These are phyloP conservation scores for Eurystomus gularis DNA, from an alignment of 2,113 vertebrate genomes.

Conservation along the genomic window DNA sequence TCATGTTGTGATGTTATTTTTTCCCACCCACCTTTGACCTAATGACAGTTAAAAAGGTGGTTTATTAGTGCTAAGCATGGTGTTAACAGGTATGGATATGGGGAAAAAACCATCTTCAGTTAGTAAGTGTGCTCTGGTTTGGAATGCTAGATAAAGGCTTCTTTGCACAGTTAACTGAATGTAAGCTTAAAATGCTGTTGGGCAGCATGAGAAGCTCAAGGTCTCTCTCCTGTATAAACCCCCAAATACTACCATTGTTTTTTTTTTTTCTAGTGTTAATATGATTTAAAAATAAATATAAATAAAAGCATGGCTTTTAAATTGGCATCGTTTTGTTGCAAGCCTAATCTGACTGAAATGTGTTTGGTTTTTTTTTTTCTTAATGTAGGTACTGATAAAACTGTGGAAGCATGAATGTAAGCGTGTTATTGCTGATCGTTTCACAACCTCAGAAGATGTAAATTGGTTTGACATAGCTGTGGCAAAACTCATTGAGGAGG, in stretches of 20 bases:
- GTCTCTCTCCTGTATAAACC: not conserved
- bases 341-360: not conserved
- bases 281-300: not conserved
- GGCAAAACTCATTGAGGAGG: conserved; percentile 77
- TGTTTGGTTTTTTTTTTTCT: not conserved
- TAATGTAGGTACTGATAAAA: conserved; percentile 77
- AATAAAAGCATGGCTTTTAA: not conserved
- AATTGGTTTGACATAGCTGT: conserved; percentile 87
- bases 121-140: not conserved
- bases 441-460: conserved; percentile 83
- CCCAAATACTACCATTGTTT: not conserved
- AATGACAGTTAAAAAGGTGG: not conserved
- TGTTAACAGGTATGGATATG: not conserved
- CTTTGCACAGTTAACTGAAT: not conserved
- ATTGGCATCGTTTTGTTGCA: not conserved
- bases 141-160: not conserved
- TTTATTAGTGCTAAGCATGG: not conserved
- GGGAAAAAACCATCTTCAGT: not conserved
- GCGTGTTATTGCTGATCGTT: conserved; percentile 91
- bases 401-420: conserved; percentile 97
- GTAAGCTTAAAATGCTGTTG: not conserved
- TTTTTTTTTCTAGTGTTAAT: not conserved
- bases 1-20: not conserved
- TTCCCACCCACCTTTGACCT: not conserved
- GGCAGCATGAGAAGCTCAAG: not conserved